phyloP scores from a whole-genome alignment of 64 coral and sea anemone genomes.

The Trachythela sp. region DNA sequence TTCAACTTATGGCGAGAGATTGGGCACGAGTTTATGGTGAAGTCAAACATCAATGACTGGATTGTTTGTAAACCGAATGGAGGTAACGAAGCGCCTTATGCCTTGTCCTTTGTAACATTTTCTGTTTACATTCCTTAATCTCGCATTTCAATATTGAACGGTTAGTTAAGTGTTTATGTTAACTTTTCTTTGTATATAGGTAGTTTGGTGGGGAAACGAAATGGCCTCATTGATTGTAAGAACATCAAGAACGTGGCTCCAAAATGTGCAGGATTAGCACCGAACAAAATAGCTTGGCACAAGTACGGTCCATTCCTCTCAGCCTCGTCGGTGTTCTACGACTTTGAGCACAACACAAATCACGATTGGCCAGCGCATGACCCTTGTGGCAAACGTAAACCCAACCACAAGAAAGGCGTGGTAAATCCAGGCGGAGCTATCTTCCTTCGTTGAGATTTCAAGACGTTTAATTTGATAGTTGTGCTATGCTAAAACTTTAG shows the following conservation, averaged over 20 bases:
- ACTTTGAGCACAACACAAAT: not conserved
- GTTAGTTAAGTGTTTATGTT: not conserved
- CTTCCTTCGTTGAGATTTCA: not conserved
- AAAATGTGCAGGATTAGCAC: not conserved
- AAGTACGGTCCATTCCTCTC: not conserved
- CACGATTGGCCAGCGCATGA: not conserved
- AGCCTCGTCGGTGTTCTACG: not conserved
- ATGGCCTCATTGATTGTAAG: not conserved
- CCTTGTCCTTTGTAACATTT: no score
- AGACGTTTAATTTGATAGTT: not conserved
- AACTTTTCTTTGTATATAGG: not conserved
- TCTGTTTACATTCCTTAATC: no score
- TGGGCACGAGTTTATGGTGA: not conserved
- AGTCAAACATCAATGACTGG: no score
- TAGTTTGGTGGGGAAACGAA: not conserved
- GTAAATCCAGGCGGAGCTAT: not conserved
- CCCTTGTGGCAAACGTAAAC: not conserved
- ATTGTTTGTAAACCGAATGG: constrained; percentile 1
- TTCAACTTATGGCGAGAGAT: constrained; percentile 40
- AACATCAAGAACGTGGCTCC: not conserved
- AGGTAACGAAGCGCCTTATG: no score
- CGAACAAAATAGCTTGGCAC: not conserved
- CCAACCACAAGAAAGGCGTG: not conserved
- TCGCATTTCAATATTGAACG: not conserved
- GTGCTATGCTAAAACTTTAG: no score